A percentile compares a stretch with the other conserved stretches of the same genome.
phyloP scores from a whole-genome alignment of 2,888 invertebrate genomes.

The Andrena haemorrhoa region DNA sequence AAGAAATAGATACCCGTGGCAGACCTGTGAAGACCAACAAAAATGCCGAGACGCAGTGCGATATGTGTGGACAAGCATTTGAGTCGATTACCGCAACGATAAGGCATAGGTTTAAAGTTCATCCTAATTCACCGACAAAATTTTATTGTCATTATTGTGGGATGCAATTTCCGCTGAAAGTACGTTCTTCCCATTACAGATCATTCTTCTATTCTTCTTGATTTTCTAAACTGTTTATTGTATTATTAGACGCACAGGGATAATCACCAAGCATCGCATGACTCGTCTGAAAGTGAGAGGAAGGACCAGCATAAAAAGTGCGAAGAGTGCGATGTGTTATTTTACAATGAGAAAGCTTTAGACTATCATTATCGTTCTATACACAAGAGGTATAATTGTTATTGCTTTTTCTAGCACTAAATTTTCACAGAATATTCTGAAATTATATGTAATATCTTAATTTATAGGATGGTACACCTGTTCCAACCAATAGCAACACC shows the following conservation, averaged over 20 bases:
- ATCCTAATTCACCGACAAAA: slow-evolving; percentile 88
- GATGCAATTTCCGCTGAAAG: slow-evolving; percentile 89
- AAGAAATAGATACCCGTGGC: slow-evolving; percentile 86
- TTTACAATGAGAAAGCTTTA: slow-evolving; percentile 87
- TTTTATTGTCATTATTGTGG: slow-evolving; percentile 90
- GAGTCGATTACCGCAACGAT: slow-evolving; percentile 88
- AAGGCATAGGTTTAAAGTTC: slow-evolving; percentile 89
- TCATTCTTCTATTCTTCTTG: not conserved
- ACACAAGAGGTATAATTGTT: slow-evolving; percentile 85
- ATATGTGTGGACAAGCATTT: slow-evolving; percentile 87
- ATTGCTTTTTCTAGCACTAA: not conserved
- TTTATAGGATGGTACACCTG: slow-evolving; percentile 83
- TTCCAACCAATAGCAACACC: slow-evolving; percentile 85
- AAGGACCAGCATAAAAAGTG: slow-evolving; percentile 83
- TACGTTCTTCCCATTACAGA: slow-evolving; percentile 72
- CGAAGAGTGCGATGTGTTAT: slow-evolving; percentile 87
- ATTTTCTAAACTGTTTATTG: slow-evolving; percentile 31
- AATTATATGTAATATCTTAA: slow-evolving; percentile 26
- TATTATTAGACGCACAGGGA: slow-evolving; percentile 86
- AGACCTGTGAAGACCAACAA: slow-evolving; percentile 69
- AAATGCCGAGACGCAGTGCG: slow-evolving; percentile 86
- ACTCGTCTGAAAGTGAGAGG: slow-evolving; percentile 76
- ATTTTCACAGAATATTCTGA: slow-evolving; percentile 6
- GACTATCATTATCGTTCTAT: slow-evolving; percentile 86
- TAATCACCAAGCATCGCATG: slow-evolving; percentile 87